Evolutionary conservation across 2,888 invertebrate genomes (phyloP).

Genomic region (Sisyra nigra): DNA sequence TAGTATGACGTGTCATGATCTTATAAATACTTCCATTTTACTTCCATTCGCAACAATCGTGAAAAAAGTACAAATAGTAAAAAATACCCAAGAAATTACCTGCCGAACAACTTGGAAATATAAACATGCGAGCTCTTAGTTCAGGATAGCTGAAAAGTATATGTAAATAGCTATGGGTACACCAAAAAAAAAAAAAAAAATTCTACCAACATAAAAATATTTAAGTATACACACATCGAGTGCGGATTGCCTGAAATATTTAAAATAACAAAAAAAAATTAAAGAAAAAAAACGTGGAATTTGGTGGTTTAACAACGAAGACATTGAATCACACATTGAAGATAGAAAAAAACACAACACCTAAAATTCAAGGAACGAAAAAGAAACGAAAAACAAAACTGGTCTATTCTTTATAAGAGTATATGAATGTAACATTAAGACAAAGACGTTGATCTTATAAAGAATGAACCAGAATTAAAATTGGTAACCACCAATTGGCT

Average conservation of each 20-base stretch:
- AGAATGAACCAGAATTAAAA: too few relatives aligned
- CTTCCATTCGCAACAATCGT: too few relatives aligned
- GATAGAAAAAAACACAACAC: constrained; percentile 11
- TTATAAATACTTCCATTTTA: too few relatives aligned
- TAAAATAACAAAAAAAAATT: constrained; percentile 1
- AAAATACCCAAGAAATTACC: too few relatives aligned
- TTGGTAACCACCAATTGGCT: neutral
- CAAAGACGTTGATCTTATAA: neutral
- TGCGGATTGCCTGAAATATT: neutral
- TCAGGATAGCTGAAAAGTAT: too few relatives aligned
- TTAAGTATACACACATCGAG: neutral
- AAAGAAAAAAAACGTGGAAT: neutral
- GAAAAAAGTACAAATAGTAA: too few relatives aligned
- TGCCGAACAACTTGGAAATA: too few relatives aligned
- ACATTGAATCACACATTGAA: constrained; percentile 6
- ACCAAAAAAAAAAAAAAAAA: neutral
- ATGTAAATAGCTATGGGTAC: too few relatives aligned
- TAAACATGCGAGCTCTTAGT: too few relatives aligned
- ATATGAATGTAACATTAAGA: too few relatives aligned
- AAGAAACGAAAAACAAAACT: constrained; percentile 9
- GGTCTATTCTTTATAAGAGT: neutral
- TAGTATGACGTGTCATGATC: too few relatives aligned
- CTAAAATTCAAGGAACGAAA: constrained; percentile 12
- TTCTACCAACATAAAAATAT: neutral
- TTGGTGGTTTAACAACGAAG: neutral